Conservation (phyloP, 2,113 vertebrate species). For the Meriones unguiculatus region DNA sequence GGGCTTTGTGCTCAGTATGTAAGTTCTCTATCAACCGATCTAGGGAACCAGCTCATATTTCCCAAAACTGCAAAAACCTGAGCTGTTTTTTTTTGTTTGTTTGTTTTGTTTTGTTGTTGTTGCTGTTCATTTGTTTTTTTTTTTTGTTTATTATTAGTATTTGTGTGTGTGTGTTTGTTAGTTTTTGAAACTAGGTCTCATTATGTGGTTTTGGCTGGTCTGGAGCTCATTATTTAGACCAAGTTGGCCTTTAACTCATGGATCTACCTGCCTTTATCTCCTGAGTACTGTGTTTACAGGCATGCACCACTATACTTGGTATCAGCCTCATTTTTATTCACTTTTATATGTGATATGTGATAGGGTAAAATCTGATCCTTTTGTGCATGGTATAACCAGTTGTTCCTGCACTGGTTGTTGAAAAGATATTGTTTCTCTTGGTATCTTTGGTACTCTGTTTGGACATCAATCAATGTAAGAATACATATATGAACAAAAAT, state of each 20-base stretch:
- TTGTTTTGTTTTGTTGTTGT: neutral
- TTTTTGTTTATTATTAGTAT: neutral
- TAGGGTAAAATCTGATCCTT: neutral
- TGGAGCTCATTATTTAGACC: neutral
- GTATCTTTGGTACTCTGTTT: neutral
- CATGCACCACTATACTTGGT: neutral
- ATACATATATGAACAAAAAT: too few species aligned
- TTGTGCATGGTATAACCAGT: neutral
- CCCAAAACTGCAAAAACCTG: neutral
- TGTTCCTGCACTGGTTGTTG: neutral
- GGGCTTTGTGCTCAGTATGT: neutral
- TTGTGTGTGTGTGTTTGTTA: too few species aligned
- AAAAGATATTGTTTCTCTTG: neutral
- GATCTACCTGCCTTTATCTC: neutral
- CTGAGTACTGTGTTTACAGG: neutral
- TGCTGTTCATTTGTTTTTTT: neutral
- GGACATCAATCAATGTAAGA: neutral
- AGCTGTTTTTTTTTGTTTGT: neutral
- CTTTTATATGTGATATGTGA: neutral
- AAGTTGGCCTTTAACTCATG: neutral
- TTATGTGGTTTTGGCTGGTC: neutral
- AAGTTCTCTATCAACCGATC: too few species aligned
- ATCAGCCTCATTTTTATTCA: neutral
- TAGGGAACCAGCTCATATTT: too few species aligned
- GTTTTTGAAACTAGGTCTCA: too few species aligned